phyloP scores from a whole-genome alignment of 2,888 invertebrate genomes.

The Shargacucullia verbasci region DNA sequence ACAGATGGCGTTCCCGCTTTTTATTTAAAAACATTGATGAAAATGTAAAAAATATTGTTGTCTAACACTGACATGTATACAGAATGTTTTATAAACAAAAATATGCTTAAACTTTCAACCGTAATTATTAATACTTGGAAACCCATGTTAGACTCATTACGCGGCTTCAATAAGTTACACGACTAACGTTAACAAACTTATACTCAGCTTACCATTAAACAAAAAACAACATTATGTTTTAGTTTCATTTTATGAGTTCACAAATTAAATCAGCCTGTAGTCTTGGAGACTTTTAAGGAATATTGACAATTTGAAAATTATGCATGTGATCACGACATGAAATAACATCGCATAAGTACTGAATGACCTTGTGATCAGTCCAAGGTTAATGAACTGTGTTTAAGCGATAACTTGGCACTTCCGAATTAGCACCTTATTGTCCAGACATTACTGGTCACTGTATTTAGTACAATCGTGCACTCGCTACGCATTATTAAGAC shows the following conservation, averaged over 20 bases:
- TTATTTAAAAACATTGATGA: constrained; percentile 33
- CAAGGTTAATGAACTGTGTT: constrained; percentile 72
- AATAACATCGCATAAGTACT: constrained; percentile 40
- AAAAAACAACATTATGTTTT: constrained; percentile 2
- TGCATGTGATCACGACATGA: constrained; percentile 42
- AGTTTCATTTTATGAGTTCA: too few relatives aligned
- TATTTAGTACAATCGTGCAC: constrained; percentile 31
- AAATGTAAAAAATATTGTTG: constrained; percentile 22
- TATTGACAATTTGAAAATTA: constrained; percentile 46
- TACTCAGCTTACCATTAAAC: constrained; percentile 4
- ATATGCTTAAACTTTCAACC: constrained; percentile 46
- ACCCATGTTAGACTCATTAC: constrained; percentile 46
- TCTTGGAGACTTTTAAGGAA: constrained; percentile 25
- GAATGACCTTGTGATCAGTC: constrained; percentile 67
- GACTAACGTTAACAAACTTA: constrained; percentile 38
- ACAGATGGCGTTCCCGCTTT: constrained; percentile 35
- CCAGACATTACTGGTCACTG: constrained; percentile 49
- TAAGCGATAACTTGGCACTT: constrained; percentile 59
- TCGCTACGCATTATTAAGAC: constrained; percentile 28
- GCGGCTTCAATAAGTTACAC: constrained; percentile 29
- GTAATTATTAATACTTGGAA: constrained; percentile 49
- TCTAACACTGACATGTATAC: constrained; percentile 11
- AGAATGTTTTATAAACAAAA: constrained; percentile 39
- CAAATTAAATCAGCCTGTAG: constrained; percentile 8
- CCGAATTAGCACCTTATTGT: constrained; percentile 72